phyloP scores from a whole-genome alignment of 2,113 vertebrate genomes.

The Lamprotornis superbus region DNA sequence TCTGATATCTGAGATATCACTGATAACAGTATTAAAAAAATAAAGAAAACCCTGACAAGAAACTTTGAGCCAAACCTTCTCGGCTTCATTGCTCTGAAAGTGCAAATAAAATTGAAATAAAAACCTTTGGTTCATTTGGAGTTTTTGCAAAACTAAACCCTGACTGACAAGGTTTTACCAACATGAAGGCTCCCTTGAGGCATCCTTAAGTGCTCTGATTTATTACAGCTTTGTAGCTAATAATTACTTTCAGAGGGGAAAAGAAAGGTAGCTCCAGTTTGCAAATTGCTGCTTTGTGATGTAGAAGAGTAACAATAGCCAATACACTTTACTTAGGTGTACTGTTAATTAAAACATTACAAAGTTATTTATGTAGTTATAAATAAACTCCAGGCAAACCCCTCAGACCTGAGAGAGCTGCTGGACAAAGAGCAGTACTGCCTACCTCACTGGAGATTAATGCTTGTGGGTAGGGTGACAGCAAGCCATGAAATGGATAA shows the following conservation, averaged over 20 bases:
- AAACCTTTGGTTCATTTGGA: background rate
- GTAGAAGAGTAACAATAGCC: background rate
- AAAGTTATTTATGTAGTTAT: background rate
- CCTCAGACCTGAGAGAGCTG: background rate
- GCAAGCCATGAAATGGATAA: background rate
- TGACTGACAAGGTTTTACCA: background rate
- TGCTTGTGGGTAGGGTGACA: background rate
- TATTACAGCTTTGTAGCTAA: constrained; percentile 11
- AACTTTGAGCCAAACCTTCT: background rate
- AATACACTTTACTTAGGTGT: background rate
- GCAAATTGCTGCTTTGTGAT: background rate
- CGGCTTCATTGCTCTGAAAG: background rate
- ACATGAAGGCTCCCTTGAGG: background rate
- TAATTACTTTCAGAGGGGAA: constrained; percentile 28
- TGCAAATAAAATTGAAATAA: background rate
- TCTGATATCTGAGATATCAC: background rate
- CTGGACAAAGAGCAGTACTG: background rate
- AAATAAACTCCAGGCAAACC: background rate
- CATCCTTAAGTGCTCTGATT: background rate
- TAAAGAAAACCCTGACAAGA: background rate
- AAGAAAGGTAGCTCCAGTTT: constrained; percentile 1
- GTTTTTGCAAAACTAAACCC: background rate
- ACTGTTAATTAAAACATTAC: background rate
- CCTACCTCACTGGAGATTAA: background rate
- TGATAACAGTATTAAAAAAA: background rate